These are phyloP conservation scores for Tetragnatha montana DNA, from an alignment of 2,888 invertebrate species.

Conservation along the genomic window DNA sequence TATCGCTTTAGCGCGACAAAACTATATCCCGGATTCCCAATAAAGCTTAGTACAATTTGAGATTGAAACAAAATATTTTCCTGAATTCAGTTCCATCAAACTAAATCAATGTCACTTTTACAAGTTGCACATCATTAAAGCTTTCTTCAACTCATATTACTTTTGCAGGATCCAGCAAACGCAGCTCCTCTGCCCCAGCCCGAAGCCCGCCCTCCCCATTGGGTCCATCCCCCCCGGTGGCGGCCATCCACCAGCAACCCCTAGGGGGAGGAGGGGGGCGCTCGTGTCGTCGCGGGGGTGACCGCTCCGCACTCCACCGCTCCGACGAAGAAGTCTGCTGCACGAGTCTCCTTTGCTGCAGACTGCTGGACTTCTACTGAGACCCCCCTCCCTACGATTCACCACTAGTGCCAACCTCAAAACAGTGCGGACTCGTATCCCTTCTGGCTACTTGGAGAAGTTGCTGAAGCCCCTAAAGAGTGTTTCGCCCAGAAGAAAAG, in stretches of 20 bases:
- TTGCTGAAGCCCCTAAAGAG: too few species aligned
- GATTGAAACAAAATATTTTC: too few species aligned
- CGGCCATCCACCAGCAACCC: conserved; percentile 64
- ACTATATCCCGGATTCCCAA: too few species aligned
- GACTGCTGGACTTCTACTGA: conserved; percentile 68
- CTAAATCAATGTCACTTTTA: neutral
- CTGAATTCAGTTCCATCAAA: too few species aligned
- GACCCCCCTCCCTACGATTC: conserved; percentile 18
- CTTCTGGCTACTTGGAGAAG: too few species aligned
- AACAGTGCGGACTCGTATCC: neutral
- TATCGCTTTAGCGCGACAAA: too few species aligned
- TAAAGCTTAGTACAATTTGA: too few species aligned
- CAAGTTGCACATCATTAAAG: neutral
- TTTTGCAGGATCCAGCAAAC: conserved; percentile 57
- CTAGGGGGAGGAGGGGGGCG: conserved; percentile 25
- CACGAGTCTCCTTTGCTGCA: conserved; percentile 69
- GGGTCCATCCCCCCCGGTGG: conserved; percentile 41
- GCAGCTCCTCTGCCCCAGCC: conserved; percentile 67
- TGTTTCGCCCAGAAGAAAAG: too few species aligned
- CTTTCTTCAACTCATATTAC: neutral
- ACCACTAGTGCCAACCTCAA: conserved; percentile 65
- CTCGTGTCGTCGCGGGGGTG: conserved; percentile 30
- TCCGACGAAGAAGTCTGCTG: conserved; percentile 71
- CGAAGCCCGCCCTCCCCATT: conserved; percentile 61
- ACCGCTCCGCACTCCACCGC: conserved; percentile 47